Base-by-base conservation (phyloP, 2,888 invertebrate genomes). In the Scaptomyza tumidula region DNA sequence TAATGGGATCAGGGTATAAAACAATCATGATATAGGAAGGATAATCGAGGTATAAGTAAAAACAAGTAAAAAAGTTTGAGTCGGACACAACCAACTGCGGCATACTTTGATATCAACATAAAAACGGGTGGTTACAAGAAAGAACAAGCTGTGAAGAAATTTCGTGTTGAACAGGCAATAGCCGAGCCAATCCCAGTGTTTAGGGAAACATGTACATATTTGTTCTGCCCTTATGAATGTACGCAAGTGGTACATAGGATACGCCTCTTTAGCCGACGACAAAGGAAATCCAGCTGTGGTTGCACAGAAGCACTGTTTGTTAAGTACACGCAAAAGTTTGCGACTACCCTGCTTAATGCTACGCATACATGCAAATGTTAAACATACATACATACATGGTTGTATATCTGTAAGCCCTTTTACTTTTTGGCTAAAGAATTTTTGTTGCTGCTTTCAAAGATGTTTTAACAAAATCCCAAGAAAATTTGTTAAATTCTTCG, bases 401-500 rank as follows among this genome's bases (percentile, higher is more conserved):
- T 45, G 44, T 71, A 35, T 46, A 37, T 55, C 29, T 65, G 63
- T 41, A 68, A 80, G 71, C 71, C 79, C 81, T 82, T 82, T 73
- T 72, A 70, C 54, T 53, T 62, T 60, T 67, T 56, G 71, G 70
- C 66, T 39, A 46, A 63, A 66, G 86, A 87, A 87, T 87, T 78
- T 85, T 56, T 68, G 74, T 71, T 71, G 77, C 64, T 85, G 67
- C 72, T 78, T 74, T 61, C 66, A 87, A 85, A 86, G 86, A 85
- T 77, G 79, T 72, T 79, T 68, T 45, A 67, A 65, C 60, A 69
- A 88, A 84, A 86, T 88, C 84, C 80, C 78, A 88, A 82, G 81
- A 86, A 88, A 69, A 86, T 90, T 82, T 84, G 75, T 75, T 50
- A 80, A 86, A 90, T 90, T 69, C 72, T 82, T 75, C 44, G 48